Conservation (phyloP, 2,888 invertebrate genomes). For the Alviniconcha strummeri region DNA sequence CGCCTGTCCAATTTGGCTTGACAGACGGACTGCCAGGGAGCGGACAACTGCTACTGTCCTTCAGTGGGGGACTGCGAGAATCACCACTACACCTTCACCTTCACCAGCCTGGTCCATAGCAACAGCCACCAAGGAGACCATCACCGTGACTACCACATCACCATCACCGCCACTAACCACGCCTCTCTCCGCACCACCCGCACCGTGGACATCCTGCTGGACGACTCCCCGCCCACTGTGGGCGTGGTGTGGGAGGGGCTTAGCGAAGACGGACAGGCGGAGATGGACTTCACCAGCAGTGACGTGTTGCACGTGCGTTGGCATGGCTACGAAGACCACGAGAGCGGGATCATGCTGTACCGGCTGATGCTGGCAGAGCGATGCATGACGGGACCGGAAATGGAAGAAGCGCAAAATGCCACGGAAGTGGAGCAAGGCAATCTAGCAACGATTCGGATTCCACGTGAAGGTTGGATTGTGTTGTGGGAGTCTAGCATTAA, state of each 20-base stretch:
- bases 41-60: slow-evolving; percentile 48
- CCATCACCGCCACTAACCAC: slow-evolving; percentile 50
- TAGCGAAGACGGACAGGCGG: slow-evolving; percentile 27
- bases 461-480: not conserved
- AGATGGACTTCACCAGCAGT: slow-evolving; percentile 46
- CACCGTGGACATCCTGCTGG: slow-evolving; percentile 51
- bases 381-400: slow-evolving; percentile 35
- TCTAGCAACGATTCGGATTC: not conserved
- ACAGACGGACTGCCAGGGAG: slow-evolving; percentile 26
- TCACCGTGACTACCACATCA: slow-evolving; percentile 52
- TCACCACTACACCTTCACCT: slow-evolving; percentile 37
- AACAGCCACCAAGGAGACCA: slow-evolving; percentile 48
- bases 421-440: slow-evolving; percentile 29
- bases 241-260: slow-evolving; percentile 52
- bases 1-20: too few species aligned
- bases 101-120: slow-evolving; percentile 39
- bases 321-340: slow-evolving; percentile 50
- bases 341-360: slow-evolving; percentile 46
- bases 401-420: slow-evolving; percentile 1
- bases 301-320: slow-evolving; percentile 36
- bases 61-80: slow-evolving; percentile 44
- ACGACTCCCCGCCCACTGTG: slow-evolving; percentile 52
- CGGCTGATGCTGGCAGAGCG: slow-evolving; percentile 31
- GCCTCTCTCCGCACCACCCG: slow-evolving; percentile 45
- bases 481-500: not conserved